Conservation (phyloP, 1,140 invertebrate species). For the Cyclargus thomasi region DNA sequence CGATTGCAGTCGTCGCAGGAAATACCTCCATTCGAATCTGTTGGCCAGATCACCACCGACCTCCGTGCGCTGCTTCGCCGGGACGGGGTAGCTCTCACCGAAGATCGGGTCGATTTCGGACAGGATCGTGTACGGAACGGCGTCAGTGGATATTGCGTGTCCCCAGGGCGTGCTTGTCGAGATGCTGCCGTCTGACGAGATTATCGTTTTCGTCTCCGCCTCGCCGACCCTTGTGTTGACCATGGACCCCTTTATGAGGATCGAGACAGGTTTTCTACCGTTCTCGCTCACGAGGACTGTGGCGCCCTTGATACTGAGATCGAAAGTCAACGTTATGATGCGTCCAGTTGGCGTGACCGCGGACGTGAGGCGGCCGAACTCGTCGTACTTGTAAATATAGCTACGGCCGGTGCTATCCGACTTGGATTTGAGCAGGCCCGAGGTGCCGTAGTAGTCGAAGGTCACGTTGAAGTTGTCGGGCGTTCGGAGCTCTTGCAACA, state of each 20-base stretch:
- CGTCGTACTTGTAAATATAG: slow-evolving; percentile 96
- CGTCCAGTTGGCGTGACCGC: slow-evolving; percentile 95
- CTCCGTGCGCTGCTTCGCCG: slow-evolving; percentile 91
- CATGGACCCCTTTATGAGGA: slow-evolving; percentile 90
- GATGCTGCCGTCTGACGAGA: slow-evolving; percentile 88
- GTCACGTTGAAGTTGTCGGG: slow-evolving; percentile 94
- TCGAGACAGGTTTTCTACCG: slow-evolving; percentile 85
- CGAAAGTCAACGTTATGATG: slow-evolving; percentile 89
- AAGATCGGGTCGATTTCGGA: slow-evolving; percentile 88
- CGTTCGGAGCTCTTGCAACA: slow-evolving; percentile 90
- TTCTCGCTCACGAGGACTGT: slow-evolving; percentile 90
- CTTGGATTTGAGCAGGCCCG: slow-evolving; percentile 90
- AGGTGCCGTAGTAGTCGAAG: slow-evolving; percentile 93
- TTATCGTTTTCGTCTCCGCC: slow-evolving; percentile 85
- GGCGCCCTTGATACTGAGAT: slow-evolving; percentile 91
- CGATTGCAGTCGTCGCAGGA: slow-evolving; percentile 81
- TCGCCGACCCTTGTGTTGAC: slow-evolving; percentile 88
- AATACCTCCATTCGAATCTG: slow-evolving; percentile 96
- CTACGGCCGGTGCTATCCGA: slow-evolving; percentile 92
- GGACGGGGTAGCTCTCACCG: slow-evolving; percentile 92
- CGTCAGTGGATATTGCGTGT: slow-evolving; percentile 89
- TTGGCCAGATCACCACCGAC: slow-evolving; percentile 93
- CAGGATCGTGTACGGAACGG: slow-evolving; percentile 88
- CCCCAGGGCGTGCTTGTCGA: slow-evolving; percentile 87
- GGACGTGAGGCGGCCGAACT: slow-evolving; percentile 92